Evolutionary conservation across 1,140 invertebrate genomes (phyloP).

Genomic region (Sinonovacula constricta): DNA sequence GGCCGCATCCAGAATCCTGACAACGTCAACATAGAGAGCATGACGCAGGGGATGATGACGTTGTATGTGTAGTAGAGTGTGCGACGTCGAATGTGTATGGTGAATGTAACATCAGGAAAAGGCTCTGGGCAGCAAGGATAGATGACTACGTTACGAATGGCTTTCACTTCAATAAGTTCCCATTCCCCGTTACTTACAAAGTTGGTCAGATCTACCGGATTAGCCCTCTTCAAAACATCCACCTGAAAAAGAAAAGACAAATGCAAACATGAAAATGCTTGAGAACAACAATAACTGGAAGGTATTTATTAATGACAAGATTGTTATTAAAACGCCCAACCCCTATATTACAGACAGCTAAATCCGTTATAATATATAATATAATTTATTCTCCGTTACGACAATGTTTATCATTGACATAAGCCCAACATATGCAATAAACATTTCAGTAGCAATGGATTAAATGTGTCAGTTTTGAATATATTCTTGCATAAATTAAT

Average conservation of each 20-base stretch:
- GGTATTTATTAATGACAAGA: too few relatives aligned
- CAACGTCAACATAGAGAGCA: conserved; percentile 72
- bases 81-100: conserved; percentile 73
- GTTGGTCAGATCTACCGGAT: conserved; percentile 81
- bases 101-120: conserved; percentile 81
- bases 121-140: conserved; percentile 79
- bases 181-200: conserved; percentile 83
- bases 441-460: neutral
- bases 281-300: too few relatives aligned
- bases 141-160: conserved; percentile 59
- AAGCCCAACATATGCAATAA: neutral
- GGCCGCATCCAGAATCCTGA: conserved; percentile 74
- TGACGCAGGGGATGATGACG: conserved; percentile 74
- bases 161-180: conserved; percentile 79
- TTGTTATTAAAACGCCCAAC: too few relatives aligned
- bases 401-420: too few relatives aligned
- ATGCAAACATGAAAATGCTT: too few relatives aligned
- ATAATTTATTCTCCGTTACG: too few relatives aligned
- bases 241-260: conserved; percentile 73
- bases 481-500: too few relatives aligned
- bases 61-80: conserved; percentile 75
- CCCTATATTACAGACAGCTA: too few relatives aligned
- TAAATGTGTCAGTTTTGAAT: too few relatives aligned
- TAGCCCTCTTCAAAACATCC: conserved; percentile 80
- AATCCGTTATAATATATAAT: too few relatives aligned